phyloP scores from a whole-genome alignment of 2,797 vertebrate species.

The Euphonia xanthogaster region DNA sequence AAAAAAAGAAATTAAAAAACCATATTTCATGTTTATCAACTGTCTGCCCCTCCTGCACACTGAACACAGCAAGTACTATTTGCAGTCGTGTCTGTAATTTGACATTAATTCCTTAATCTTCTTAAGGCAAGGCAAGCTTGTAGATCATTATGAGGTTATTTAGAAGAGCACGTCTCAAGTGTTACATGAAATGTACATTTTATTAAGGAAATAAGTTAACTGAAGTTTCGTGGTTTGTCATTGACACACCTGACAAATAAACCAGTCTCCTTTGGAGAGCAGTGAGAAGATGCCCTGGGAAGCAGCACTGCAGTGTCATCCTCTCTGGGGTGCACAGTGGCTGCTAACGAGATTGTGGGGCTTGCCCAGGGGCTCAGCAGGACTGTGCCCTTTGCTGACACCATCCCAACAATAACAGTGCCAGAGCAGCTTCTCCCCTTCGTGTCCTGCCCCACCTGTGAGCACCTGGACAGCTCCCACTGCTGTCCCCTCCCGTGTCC shows the following conservation, averaged over 20 bases:
- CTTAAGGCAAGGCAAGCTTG: slow-evolving; percentile 46
- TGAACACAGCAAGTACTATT: not conserved
- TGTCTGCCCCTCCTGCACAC: not conserved
- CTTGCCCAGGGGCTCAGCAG: slow-evolving; percentile 55
- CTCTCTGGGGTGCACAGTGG: slow-evolving; percentile 11
- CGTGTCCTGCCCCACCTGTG: not conserved
- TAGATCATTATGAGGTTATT: slow-evolving; percentile 44
- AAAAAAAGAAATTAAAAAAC: not conserved
- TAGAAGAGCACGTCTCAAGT: not conserved
- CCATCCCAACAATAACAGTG: not conserved
- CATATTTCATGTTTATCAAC: not conserved
- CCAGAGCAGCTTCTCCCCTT: not conserved
- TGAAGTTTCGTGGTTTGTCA: not conserved
- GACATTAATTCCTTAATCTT: slow-evolving; percentile 62
- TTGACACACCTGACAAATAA: slow-evolving; percentile 14
- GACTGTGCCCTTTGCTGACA: slow-evolving; percentile 61
- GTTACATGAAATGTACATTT: not conserved
- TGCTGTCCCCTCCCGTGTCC: not conserved
- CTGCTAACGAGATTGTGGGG: slow-evolving; percentile 51
- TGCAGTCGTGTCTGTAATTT: slow-evolving; percentile 50
- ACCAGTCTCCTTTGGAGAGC: not conserved
- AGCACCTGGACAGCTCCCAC: no score
- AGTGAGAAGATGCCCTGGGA: not conserved
- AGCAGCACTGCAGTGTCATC: slow-evolving; percentile 20
- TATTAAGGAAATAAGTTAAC: not conserved